Evolutionary conservation across 2,888 invertebrate genomes (phyloP), one percentile per base, ranked within the genome.

Genomic region (Nipponacmea schrenckii): DNA sequence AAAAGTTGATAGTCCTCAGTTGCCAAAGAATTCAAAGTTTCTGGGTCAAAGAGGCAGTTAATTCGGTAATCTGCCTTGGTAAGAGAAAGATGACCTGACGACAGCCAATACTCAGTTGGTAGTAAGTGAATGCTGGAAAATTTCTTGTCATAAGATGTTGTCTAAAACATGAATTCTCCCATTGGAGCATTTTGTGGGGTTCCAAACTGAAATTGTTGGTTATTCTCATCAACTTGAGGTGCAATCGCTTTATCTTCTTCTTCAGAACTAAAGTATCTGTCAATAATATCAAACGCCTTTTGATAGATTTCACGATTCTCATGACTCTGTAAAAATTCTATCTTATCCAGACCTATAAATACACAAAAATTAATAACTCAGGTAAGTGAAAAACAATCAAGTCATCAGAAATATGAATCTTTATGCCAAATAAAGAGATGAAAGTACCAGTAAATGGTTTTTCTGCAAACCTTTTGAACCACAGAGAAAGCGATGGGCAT

Each of bases 291-390:
- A 89, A 96, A 98, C 68, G 97, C 95, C 90, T 97, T 97, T 89
- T 96, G 94, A 90, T 98, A 98, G 80, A 98, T 96, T 83, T 98
- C 97, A 89, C 95, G 92, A 88, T 98, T 98, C 89, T 97, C 96
- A 89, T 98, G 97, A 64, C 96, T 96, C 89, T 98, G 98, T 68
- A 98, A 91, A 90, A 95, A 98, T 90, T 98, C 98, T 80, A 98
- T 97, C 91, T 98, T 98, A 89, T 98, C 98, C 88, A 98, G 91
- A 86, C 98, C 88, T 88, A 77, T 1, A 82, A 79, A 62, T 66
- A 50, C 56, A 69, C 64, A 68, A 64, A 63, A 45, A 62, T 4
- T 15, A 64, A 27, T 39, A n/a, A n/a, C n/a, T n/a, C n/a, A n/a
- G n/a, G n/a, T n/a, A n/a, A n/a, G n/a, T n/a, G n/a, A n/a, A n/a